Evolutionary conservation across 2,888 invertebrate species (phyloP).

Genomic region (Oligia latruncula): DNA sequence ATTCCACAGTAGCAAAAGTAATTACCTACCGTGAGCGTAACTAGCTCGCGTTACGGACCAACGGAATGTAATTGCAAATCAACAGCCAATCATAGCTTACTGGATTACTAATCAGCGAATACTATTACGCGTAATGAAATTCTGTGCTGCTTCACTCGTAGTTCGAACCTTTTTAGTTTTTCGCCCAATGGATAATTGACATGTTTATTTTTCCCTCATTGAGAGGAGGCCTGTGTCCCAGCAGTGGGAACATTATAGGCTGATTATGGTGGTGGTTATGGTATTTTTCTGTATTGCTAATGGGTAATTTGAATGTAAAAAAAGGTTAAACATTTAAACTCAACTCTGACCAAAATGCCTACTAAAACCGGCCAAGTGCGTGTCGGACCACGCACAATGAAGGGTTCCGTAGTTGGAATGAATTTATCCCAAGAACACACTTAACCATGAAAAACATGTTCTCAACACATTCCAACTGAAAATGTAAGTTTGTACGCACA

Average conservation of each 20-base stretch:
- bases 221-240: no score
- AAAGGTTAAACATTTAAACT: background rate
- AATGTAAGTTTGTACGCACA: no score
- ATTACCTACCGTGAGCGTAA: conserved; percentile 56
- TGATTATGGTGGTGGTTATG: no score
- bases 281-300: background rate
- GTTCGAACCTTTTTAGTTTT: conserved; percentile 6
- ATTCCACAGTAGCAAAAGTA: conserved; percentile 33
- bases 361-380: background rate
- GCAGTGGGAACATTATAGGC: no score
- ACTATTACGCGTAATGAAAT: conserved; percentile 45
- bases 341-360: background rate
- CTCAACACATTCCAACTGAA: no score
- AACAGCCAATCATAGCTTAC: conserved; percentile 67
- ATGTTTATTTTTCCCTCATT: background rate
- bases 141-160: conserved; percentile 19
- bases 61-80: conserved; percentile 62
- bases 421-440: no score
- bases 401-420: no score
- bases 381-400: no score
- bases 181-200: background rate
- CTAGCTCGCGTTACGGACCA: conserved; percentile 56
- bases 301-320: no score
- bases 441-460: no score
- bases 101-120: conserved; percentile 65